phyloP scores from a whole-genome alignment of 2,113 vertebrate genomes.

The Pteropus alecto region DNA sequence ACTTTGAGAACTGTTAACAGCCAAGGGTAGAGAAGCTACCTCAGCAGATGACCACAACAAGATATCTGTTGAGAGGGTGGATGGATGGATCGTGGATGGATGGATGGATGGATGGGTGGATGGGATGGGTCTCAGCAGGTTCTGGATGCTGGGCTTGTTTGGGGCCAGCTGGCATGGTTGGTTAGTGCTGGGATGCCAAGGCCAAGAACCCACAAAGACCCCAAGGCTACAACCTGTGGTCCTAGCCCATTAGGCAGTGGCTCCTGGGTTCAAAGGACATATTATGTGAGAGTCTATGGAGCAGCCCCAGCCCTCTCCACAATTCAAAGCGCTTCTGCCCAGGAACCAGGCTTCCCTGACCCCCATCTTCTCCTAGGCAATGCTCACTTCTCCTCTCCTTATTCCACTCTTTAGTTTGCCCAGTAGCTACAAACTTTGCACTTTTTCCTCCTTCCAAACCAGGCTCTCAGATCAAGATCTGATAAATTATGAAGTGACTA shows the following conservation, averaged over 20 bases:
- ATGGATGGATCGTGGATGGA: not conserved
- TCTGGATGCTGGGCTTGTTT: not conserved
- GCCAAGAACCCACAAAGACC: not conserved
- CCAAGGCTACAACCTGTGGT: not conserved
- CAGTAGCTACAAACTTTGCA: not conserved
- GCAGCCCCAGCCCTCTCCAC: not conserved
- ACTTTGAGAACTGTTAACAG: not conserved
- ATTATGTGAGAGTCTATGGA: not conserved
- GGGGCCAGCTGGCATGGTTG: not conserved
- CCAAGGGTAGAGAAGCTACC: not conserved
- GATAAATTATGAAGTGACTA: not conserved
- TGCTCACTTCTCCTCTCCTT: too few relatives aligned
- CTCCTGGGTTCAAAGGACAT: not conserved
- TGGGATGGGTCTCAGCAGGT: not conserved
- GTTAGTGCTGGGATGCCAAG: not conserved
- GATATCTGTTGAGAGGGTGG: too few relatives aligned
- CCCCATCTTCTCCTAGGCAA: accelerated
- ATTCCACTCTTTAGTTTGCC: not conserved
- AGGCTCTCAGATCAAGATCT: not conserved
- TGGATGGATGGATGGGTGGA: not conserved
- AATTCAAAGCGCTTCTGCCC: not conserved
- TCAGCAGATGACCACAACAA: not conserved
- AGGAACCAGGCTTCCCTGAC: not conserved
- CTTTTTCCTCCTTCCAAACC: not conserved
- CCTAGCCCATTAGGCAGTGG: not conserved